Base-by-base conservation (phyloP, 2,888 invertebrate genomes). In the Eilema sororculum region DNA sequence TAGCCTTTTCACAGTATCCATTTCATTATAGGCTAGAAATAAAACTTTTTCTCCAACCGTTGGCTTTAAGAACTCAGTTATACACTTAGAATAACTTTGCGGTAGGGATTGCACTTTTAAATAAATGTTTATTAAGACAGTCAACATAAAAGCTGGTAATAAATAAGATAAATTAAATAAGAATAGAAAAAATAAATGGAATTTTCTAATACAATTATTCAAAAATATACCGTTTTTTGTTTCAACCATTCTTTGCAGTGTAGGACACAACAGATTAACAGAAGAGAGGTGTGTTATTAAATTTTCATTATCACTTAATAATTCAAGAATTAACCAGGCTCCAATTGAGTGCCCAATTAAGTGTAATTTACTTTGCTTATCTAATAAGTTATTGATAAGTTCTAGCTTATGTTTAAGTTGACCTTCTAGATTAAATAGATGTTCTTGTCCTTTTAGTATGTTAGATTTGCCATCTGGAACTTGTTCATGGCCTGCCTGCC, bases 341-440 rank as follows among this genome's bases (percentile, higher is more conserved):
- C 99, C 99, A 85, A 99, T 98, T 0, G 99, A 99, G 95, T 99
- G 99, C 2, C 98, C 98, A 80, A 99, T 96, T 57, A 99, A 91
- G 89, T 98, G 97, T 58, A 99, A 89, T 87, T 96, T 97, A n/a
- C 97, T 96, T 84, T 96, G 95, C 76, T 95, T 90, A 68, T 98
- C 97, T 76, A 98, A 95, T 86, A 96, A 96, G 79, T 96, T 96
- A 79, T 96, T 95, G 70, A 99, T 97, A 86, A 99, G 97, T 70
- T 96, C 96, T 63, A 97, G 95, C 94, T 98, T 98, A 89, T 98
- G 98, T 69, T 96, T 87, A 67, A 97, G 90, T 95, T 99, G 99
- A 41, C 97, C 98, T 74, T 97, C 92, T 65, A 99, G 93, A 86
- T 97, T 96, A 90, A 97, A 98, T 69, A 97, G 88, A 77, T 96